Percentiles rank a stretch among this genome's conserved stretches.
Conservation (phyloP, 2,888 invertebrate genomes). For the Sussaba pulchella region DNA sequence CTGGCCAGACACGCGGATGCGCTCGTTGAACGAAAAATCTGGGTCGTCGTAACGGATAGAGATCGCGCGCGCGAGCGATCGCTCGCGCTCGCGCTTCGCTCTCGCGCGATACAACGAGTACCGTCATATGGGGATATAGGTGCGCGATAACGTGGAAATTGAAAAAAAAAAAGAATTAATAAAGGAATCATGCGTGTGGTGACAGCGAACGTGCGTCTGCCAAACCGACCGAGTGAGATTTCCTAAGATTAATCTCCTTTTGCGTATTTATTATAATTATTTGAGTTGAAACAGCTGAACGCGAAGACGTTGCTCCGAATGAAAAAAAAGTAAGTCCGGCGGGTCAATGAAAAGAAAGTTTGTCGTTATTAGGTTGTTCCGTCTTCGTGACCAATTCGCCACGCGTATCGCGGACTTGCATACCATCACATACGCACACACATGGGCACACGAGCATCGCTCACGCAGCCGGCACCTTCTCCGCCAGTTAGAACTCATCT, state of each 20-base stretch:
- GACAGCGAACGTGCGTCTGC: neutral
- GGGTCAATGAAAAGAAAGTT: constrained; percentile 63
- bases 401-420: constrained; percentile 61
- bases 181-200: neutral
- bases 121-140: too few relatives aligned
- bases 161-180: constrained; percentile 10
- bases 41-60: constrained; percentile 68
- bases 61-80: constrained; percentile 45
- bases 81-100: constrained; percentile 32
- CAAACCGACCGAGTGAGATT: constrained; percentile 29
- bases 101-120: neutral
- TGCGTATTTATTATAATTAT: neutral
- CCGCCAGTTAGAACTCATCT: constrained; percentile 9
- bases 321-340: constrained; percentile 60
- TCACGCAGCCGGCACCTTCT: neutral
- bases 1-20: constrained; percentile 64
- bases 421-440: constrained; percentile 52
- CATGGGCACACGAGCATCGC: too few relatives aligned
- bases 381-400: constrained; percentile 61
- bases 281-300: constrained; percentile 24
- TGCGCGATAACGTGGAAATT: too few relatives aligned
- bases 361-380: constrained; percentile 60
- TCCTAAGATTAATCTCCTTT: constrained; percentile 27
- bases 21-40: constrained; percentile 66
- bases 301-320: constrained; percentile 24